Conservation (phyloP, 2,888 invertebrate genomes). For the Chymomyza amoena region DNA sequence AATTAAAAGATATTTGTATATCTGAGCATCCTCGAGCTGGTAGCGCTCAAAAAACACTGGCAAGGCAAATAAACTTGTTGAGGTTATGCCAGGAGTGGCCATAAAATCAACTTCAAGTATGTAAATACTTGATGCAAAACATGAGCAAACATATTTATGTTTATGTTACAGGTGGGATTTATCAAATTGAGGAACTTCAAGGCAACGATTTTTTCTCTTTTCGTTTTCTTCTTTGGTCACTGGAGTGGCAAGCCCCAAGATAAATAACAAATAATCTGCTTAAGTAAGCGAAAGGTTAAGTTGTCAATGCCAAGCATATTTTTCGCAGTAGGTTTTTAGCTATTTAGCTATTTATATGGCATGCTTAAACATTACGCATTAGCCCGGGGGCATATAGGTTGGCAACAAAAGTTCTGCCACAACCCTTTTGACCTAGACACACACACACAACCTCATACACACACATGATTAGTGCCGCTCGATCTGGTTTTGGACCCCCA, state of each 20-base stretch:
- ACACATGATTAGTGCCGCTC: constrained; percentile 23
- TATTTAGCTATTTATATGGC: not conserved
- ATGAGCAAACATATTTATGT: not conserved
- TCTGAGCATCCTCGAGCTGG: not conserved
- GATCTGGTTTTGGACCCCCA: not conserved
- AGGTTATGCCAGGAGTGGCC: not conserved
- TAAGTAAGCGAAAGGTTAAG: not conserved
- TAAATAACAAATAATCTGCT: not conserved
- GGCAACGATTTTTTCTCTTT: too few relatives aligned
- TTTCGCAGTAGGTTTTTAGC: not conserved
- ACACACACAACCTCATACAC: constrained; percentile 5
- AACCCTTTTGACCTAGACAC: constrained; percentile 19
- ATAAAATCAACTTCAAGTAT: not conserved
- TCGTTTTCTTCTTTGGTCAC: not conserved
- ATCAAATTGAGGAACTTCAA: not conserved
- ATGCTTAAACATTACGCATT: not conserved
- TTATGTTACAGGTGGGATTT: not conserved
- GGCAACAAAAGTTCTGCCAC: not conserved
- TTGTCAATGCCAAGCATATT: not conserved
- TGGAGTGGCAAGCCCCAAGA: not conserved
- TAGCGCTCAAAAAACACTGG: not conserved
- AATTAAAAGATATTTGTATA: constrained; percentile 54
- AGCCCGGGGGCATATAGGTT: not conserved
- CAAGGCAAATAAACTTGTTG: not conserved
- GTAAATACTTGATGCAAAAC: not conserved